Percentiles rank a stretch among this genome's conserved stretches.
phyloP scores from a whole-genome alignment of 2,113 vertebrate species.

The Mormoops blainvillei region DNA sequence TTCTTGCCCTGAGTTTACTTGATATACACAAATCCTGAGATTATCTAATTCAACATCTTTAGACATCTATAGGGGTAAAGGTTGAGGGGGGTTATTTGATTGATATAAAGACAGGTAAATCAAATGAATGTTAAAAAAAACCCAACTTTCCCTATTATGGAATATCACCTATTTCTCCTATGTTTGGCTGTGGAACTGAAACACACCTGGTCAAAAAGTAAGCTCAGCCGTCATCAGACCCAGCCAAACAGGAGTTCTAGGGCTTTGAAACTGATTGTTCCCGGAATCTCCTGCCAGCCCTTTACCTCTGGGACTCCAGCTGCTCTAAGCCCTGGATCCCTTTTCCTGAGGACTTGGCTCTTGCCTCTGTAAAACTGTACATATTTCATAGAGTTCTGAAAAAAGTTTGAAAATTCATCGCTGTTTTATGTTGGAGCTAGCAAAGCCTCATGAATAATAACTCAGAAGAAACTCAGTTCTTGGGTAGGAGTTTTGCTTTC shows the following conservation, averaged over 20 bases:
- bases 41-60: background rate
- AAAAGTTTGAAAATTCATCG: background rate
- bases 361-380: background rate
- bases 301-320: background rate
- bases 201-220: conserved; percentile 91
- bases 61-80: background rate
- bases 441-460: background rate
- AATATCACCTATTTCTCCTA: background rate
- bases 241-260: conserved; percentile 91
- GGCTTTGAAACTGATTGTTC: background rate
- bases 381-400: background rate
- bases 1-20: background rate
- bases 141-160: background rate
- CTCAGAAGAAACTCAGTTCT: background rate
- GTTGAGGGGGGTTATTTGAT: background rate
- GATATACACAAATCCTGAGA: background rate
- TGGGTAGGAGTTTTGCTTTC: background rate
- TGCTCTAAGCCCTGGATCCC: background rate
- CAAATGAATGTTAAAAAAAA: background rate
- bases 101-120: background rate
- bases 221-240: conserved; percentile 85
- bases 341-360: background rate
- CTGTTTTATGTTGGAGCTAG: background rate
- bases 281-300: background rate
- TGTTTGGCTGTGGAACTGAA: conserved; percentile 81